Conservation (phyloP, 2,888 invertebrate genomes). For the Arctia plantaginis region DNA sequence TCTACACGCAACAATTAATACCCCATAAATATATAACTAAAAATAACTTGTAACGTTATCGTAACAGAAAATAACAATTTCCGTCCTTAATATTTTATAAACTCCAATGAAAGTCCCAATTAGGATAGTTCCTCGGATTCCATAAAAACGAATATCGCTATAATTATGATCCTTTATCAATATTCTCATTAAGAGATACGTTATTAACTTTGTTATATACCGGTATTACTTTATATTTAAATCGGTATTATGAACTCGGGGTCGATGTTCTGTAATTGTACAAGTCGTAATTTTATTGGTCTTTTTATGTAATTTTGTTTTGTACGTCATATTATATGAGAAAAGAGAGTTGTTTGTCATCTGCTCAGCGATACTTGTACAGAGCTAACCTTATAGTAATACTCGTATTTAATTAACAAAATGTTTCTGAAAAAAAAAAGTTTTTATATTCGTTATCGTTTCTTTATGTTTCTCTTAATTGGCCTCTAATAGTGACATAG, state of each 20-base stretch:
- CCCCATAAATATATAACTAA: neutral
- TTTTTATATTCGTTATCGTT: neutral
- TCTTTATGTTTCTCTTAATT: neutral
- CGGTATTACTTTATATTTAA: slow-evolving; percentile 2
- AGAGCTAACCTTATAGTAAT: no score
- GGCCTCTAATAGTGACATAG: neutral
- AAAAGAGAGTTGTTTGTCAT: neutral
- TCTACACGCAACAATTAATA: neutral
- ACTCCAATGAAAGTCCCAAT: neutral
- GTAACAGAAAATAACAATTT: neutral
- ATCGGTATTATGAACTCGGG: slow-evolving; percentile 1
- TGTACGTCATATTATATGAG: neutral
- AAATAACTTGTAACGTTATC: neutral
- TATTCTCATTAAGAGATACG: slow-evolving; percentile 8
- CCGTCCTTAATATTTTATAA: neutral
- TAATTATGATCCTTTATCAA: slow-evolving; percentile 9
- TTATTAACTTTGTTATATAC: slow-evolving; percentile 4
- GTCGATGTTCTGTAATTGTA: slow-evolving; percentile 12
- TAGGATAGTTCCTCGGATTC: neutral
- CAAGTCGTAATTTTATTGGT: slow-evolving; percentile 8
- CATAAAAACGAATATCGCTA: slow-evolving; percentile 5
- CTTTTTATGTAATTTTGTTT: slow-evolving; percentile 12
- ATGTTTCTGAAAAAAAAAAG: neutral
- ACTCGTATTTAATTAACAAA: neutral
- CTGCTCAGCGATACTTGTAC: neutral